Conservation (phyloP, 2,888 invertebrate species). For the Empis livida region DNA sequence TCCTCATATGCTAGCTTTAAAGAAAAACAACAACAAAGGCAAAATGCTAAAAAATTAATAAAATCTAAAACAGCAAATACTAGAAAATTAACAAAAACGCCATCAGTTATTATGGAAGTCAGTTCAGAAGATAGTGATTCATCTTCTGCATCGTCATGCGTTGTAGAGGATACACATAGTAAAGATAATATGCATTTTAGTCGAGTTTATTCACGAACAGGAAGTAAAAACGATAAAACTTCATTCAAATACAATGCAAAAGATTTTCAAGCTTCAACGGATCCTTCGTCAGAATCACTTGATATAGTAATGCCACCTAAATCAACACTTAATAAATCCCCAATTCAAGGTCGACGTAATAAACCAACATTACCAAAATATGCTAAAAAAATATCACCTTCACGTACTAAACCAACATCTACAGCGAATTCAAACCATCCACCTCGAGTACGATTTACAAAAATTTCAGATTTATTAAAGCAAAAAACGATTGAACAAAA, state of each 20-base stretch:
- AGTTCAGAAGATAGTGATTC: slow-evolving; percentile 17
- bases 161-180: slow-evolving; percentile 14
- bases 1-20: background rate
- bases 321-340: background rate
- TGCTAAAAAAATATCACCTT: no score
- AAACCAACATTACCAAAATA: no score
- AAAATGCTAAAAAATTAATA: no score
- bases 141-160: slow-evolving; percentile 3
- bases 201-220: slow-evolving; percentile 7
- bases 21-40: background rate
- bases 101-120: slow-evolving; percentile 16
- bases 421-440: background rate
- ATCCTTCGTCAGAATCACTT: background rate
- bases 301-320: background rate
- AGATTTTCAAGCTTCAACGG: background rate
- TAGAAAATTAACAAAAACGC: slow-evolving; percentile 2
- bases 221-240: slow-evolving; percentile 6
- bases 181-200: slow-evolving; percentile 17
- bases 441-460: slow-evolving; percentile 20
- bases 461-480: slow-evolving; percentile 22
- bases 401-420: background rate
- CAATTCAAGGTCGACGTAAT: background rate
- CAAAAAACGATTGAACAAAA: background rate
- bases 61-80: background rate
- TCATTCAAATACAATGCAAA: background rate